A percentile compares a stretch with the other conserved stretches of the same genome.
Evolutionary conservation across 2,888 invertebrate genomes (phyloP).

Genomic region (Fragum sueziense): DNA sequence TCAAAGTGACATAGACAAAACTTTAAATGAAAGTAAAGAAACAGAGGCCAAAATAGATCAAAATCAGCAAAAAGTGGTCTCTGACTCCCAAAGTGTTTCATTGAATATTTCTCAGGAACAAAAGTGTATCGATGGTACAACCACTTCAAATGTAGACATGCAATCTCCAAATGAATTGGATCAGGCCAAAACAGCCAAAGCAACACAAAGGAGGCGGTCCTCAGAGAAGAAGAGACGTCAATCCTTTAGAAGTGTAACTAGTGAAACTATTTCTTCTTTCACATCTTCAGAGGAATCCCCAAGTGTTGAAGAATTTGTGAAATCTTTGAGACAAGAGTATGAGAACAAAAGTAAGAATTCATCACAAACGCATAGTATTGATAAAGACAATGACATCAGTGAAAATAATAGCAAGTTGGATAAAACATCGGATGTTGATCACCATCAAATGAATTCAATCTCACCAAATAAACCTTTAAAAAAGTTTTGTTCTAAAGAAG

Average conservation of each 20-base stretch:
- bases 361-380: not conserved
- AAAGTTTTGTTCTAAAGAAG: constrained; percentile 12
- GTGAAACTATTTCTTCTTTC: constrained; percentile 44
- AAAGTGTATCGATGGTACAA: not conserved
- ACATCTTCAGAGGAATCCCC: constrained; percentile 38
- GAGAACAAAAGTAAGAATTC: not conserved
- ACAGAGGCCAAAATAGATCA: not conserved
- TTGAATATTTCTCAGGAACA: not conserved
- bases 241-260: constrained; percentile 36
- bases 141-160: not conserved
- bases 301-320: constrained; percentile 28
- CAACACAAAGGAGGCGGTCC: not conserved
- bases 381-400: not conserved
- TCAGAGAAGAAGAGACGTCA: constrained; percentile 18
- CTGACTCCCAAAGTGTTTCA: not conserved
- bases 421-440: not conserved
- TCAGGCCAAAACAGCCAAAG: not conserved
- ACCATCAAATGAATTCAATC: not conserved
- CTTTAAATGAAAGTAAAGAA: not conserved
- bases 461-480: not conserved
- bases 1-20: not conserved
- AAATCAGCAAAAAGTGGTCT: not conserved
- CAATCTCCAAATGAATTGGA: not conserved
- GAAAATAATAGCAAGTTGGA: not conserved
- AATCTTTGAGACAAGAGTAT: constrained; percentile 4